Conservation (phyloP, 2,888 invertebrate genomes). For the Polietes domitor region DNA sequence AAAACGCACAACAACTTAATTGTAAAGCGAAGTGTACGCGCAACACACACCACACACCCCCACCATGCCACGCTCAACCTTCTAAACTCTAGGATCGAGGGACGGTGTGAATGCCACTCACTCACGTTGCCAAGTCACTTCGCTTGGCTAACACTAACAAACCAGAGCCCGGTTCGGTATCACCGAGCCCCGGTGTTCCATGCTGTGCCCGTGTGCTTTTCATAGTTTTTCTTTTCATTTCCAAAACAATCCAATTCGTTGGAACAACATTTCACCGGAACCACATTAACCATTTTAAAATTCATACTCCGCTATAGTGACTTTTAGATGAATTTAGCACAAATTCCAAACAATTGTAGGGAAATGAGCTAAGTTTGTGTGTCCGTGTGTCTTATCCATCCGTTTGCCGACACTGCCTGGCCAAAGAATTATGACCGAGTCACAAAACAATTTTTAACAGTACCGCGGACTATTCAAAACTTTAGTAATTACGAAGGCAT, state of each 20-base stretch:
- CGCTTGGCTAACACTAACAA: neutral
- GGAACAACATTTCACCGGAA: slow-evolving; percentile 1
- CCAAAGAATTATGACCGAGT: too few species aligned
- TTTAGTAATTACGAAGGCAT: too few species aligned
- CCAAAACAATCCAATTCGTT: slow-evolving; percentile 5
- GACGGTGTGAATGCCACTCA: neutral
- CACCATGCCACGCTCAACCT: too few species aligned
- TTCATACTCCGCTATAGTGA: neutral
- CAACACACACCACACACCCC: slow-evolving; percentile 24
- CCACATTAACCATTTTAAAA: neutral
- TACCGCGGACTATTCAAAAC: too few species aligned
- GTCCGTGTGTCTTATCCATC: neutral
- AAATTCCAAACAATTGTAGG: slow-evolving; percentile 37
- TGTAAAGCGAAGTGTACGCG: slow-evolving; percentile 20
- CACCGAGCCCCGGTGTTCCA: neutral
- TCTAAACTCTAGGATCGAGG: too few species aligned
- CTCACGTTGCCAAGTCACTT: neutral
- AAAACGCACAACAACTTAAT: slow-evolving; percentile 33
- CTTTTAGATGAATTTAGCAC: slow-evolving; percentile 29
- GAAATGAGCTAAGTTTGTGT: slow-evolving; percentile 13
- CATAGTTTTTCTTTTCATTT: neutral
- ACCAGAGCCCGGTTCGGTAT: neutral
- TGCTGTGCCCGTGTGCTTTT: neutral
- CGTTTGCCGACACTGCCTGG: neutral
- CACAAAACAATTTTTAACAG: too few species aligned